Evolutionary conservation across 2,113 vertebrate species (phyloP).

Genomic region (Entomyzon cyanotis): DNA sequence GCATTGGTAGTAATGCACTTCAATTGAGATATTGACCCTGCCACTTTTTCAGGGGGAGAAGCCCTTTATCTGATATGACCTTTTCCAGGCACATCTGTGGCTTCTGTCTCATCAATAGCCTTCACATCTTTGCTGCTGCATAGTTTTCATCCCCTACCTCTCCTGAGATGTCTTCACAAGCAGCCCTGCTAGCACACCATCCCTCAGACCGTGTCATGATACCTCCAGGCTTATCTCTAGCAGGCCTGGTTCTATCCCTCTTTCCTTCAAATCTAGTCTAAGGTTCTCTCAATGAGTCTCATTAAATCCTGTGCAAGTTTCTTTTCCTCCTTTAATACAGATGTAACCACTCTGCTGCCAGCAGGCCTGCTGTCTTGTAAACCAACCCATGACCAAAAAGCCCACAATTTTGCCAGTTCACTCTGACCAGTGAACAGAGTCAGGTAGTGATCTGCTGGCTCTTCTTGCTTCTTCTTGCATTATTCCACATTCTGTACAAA

Average conservation of each 20-base stretch:
- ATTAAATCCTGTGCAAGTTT: not conserved
- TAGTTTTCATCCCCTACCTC: accelerated
- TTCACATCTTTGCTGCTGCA: accelerated
- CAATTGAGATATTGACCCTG: not conserved
- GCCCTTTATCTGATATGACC: not conserved
- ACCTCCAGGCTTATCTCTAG: not conserved
- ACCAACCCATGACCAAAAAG: not conserved
- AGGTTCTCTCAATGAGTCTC: not conserved
- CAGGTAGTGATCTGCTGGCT: not conserved
- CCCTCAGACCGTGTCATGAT: not conserved
- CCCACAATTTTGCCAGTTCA: not conserved
- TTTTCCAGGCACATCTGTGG: not conserved
- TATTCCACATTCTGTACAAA: not conserved
- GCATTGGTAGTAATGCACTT: not conserved
- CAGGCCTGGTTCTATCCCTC: not conserved
- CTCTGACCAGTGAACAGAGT: not conserved
- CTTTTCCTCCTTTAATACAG: not conserved
- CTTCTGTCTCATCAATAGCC: not conserved
- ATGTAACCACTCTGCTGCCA: not conserved
- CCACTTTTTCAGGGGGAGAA: not conserved
- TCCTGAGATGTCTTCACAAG: not conserved
- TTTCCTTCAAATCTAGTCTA: not conserved
- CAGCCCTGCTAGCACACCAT: accelerated
- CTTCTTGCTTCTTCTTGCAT: not conserved
- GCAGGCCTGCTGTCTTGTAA: not conserved